Conservation (phyloP, 1,140 invertebrate species). For the Agrilus planipennis region DNA sequence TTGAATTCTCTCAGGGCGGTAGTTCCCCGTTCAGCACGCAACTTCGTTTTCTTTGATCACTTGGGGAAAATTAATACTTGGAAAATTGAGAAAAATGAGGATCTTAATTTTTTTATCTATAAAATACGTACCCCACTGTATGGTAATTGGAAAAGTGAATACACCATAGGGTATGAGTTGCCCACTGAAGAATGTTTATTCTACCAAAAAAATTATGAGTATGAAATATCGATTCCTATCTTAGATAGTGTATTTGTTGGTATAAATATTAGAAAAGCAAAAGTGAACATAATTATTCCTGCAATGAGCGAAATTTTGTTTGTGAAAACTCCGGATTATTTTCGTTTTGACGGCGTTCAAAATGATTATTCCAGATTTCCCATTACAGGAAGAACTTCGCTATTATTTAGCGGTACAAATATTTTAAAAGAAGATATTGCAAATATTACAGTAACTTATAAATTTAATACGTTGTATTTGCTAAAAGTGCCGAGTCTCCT, state of each 20-base stretch:
- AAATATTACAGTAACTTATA: too few species aligned
- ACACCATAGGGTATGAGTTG: constrained; percentile 4
- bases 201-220: background rate
- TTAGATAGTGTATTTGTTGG: constrained; percentile 7
- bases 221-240: constrained; percentile 2
- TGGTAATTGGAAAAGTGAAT: constrained; percentile 8
- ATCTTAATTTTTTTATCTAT: constrained; percentile 6
- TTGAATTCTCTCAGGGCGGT: background rate
- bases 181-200: constrained; percentile 5
- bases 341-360: background rate
- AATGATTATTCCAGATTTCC: background rate
- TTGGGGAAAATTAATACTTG: constrained; percentile 11
- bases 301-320: constrained; percentile 2
- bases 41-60: constrained; percentile 7
- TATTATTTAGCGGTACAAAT: constrained; percentile 4
- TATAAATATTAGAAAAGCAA: constrained; percentile 4
- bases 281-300: constrained; percentile 4
- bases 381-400: background rate
- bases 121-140: constrained; percentile 7
- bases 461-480: too few species aligned
- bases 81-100: background rate
- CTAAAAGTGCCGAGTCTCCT: too few species aligned
- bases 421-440: constrained; percentile 2
- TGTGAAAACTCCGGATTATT: background rate
- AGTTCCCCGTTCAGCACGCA: constrained; percentile 4